Base-by-base conservation (phyloP, 2,888 invertebrate genomes). In the Ceramica pisi region DNA sequence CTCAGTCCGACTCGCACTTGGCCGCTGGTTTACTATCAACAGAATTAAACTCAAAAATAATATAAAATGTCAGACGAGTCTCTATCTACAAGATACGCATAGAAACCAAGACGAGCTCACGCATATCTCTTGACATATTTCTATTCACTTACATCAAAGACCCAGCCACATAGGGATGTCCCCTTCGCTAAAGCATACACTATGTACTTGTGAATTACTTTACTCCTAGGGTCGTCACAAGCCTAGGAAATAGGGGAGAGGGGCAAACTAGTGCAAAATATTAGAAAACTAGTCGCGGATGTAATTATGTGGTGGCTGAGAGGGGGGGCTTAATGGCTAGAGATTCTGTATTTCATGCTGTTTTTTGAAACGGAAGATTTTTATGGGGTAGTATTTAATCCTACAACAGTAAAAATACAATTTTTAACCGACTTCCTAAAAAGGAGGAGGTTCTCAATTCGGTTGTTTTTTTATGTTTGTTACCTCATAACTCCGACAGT, bases 81-180 rank as follows among this genome's bases (percentile, higher is more conserved):
- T n/a, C 26, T 14, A 26, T 19, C 1, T 19, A 31, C 31, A 62
- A 63, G 23, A 72, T 14, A 78, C 44, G 59, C 61, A 35, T 23
- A 46, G 46, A 2, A 46, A 67, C 56, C 50, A 61, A 75, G 87
- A 62, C 38, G 38, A 14, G 85, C 67, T 12, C 31, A 86, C 86
- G 85, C 85, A 84, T 69, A 46, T 69, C 83, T 79, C 91, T 91
- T 92, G 92, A 92, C 92, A 92, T 89, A 92, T 90, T 91, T 92
- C 90, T 88, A 89, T 90, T 90, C 90, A 88, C 71, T 89, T 88
- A 90, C 86, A 89, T 92, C 92, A 92, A 92, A 92, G 91, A 81
- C 70, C 71, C 50, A 1, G 12, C 51, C n/a, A 77, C 74, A 75
- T 78, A 78, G 75, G 71, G 67, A 12, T 50, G 60, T 70, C 78